Percentiles rank a stretch among this genome's conserved stretches.
Conservation (phyloP, 2,113 vertebrate genomes). For the Boulengeromyrus knoepffleri region DNA sequence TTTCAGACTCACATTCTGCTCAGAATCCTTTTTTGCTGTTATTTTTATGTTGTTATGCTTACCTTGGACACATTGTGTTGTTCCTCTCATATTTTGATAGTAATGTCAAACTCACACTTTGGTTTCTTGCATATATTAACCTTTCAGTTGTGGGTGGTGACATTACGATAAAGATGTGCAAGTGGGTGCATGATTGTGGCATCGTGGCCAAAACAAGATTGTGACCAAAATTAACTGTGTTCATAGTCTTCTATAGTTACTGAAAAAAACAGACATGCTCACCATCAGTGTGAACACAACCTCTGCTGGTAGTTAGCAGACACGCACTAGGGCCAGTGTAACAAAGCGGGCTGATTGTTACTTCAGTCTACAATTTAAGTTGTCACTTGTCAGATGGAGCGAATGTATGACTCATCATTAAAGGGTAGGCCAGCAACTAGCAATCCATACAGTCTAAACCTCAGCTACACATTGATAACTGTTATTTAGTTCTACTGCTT, state of each 20-base stretch:
- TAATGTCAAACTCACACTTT: background rate
- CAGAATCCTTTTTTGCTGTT: background rate
- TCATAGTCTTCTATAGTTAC: background rate
- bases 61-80: background rate
- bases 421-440: background rate
- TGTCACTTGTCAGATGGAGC: background rate
- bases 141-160: conserved; percentile 3
- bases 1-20: background rate
- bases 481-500: background rate
- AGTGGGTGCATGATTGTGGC: background rate
- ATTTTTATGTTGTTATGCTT: background rate
- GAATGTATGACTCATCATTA: background rate
- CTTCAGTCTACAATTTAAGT: background rate
- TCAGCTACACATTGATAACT: background rate
- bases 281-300: background rate
- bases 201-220: background rate
- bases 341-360: background rate
- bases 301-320: background rate
- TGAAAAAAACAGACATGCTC: background rate
- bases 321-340: background rate
- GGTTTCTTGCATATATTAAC: background rate
- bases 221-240: background rate
- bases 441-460: background rate
- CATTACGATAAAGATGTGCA: background rate
- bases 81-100: background rate